phyloP scores from a whole-genome alignment of 2,797 vertebrate genomes.

The Botia almorhae region DNA sequence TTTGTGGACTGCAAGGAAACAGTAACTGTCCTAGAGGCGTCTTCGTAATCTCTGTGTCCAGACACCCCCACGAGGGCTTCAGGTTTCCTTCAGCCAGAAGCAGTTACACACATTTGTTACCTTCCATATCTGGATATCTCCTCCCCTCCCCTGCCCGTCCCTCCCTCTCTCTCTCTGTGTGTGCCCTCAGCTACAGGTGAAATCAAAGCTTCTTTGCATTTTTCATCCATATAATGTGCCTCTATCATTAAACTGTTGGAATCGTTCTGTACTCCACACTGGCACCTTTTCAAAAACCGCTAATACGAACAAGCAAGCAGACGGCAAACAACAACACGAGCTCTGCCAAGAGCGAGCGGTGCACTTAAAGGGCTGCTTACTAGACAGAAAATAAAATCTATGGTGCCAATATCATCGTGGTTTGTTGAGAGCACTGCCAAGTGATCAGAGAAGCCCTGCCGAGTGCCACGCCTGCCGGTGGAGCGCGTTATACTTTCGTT shows the following conservation, averaged over 20 bases:
- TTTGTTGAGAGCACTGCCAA: conserved; percentile 14
- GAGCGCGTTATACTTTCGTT: background rate
- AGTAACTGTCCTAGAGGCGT: background rate
- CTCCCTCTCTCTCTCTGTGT: too few species aligned
- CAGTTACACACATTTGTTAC: conserved; percentile 3
- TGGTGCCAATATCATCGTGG: background rate
- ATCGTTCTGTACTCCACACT: background rate
- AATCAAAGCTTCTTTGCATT: background rate
- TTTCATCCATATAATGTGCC: background rate
- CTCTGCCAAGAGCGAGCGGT: background rate
- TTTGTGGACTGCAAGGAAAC: background rate
- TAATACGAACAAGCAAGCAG: background rate
- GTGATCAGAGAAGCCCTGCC: background rate
- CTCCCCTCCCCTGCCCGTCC: too few species aligned
- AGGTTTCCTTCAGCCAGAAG: background rate
- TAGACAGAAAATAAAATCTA: background rate
- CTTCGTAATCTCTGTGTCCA: background rate
- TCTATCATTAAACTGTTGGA: background rate
- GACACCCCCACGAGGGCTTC: background rate
- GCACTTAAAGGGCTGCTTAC: background rate
- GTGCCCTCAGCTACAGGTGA: background rate
- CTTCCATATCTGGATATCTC: conserved; percentile 11
- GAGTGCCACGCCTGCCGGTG: background rate
- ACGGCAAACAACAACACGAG: background rate
- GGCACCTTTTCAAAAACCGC: background rate